A percentile compares a stretch with the other conserved stretches of the same genome.
Evolutionary conservation across 2,113 vertebrate genomes (phyloP).

Genomic region (Malurus melanocephalus): DNA sequence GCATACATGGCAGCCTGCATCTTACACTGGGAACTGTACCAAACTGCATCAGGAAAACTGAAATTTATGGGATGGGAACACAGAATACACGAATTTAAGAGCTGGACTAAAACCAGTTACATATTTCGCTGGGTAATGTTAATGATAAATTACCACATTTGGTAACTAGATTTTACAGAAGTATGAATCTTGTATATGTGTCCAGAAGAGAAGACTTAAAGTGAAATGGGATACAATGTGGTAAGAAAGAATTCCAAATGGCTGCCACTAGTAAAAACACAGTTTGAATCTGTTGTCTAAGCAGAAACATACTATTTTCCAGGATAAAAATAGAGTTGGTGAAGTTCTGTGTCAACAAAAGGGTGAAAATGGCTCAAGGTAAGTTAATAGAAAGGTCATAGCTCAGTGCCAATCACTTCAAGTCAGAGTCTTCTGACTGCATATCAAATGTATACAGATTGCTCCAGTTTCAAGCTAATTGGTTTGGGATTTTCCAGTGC

Average conservation of each 20-base stretch:
- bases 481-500: constrained; percentile 48
- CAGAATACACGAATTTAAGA: background rate
- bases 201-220: constrained; percentile 42
- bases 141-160: constrained; percentile 10
- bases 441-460: constrained; percentile 36
- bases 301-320: constrained; percentile 20
- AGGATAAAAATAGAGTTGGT: constrained; percentile 12
- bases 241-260: constrained; percentile 48
- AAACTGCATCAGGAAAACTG: background rate
- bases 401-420: constrained; percentile 45
- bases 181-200: background rate
- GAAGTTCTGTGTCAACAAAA: constrained; percentile 34
- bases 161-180: constrained; percentile 18
- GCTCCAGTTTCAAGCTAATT: constrained; percentile 53
- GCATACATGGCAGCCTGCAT: background rate
- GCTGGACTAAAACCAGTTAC: background rate
- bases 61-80: background rate
- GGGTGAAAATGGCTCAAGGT: constrained; percentile 34
- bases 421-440: constrained; percentile 41
- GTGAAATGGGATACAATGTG: constrained; percentile 25
- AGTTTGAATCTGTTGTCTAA: constrained; percentile 30
- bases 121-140: background rate
- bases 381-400: constrained; percentile 36
- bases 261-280: constrained; percentile 9
- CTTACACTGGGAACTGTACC: background rate